These are phyloP conservation scores for Seira sanloemensis DNA, from an alignment of 2,888 invertebrate genomes.

Conservation along the genomic window DNA sequence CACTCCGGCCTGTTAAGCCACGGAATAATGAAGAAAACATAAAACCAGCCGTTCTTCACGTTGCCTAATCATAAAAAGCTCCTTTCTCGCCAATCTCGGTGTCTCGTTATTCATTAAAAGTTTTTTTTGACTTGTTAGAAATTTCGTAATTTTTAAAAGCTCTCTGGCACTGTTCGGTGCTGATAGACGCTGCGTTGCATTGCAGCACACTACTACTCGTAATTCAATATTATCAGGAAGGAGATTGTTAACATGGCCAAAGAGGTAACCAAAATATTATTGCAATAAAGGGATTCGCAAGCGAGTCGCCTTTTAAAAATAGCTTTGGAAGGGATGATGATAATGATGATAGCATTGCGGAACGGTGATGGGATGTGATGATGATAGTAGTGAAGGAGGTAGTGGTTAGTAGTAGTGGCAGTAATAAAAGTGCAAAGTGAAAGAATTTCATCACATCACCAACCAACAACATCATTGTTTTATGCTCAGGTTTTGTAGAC, in stretches of 20 bases:
- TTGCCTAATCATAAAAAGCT: neutral
- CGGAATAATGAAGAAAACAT: conserved; percentile 13
- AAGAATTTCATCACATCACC: conserved; percentile 26
- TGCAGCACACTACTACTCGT: neutral
- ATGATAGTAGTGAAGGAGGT: neutral
- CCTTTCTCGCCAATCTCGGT: neutral
- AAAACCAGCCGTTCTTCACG: neutral
- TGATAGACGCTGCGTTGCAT: neutral
- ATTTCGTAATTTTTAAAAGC: conserved; percentile 31
- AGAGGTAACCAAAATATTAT: neutral
- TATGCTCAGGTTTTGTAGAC: neutral
- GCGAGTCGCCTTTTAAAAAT: neutral
- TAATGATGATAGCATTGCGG: neutral
- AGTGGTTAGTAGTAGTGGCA: neutral
- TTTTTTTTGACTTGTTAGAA: neutral
- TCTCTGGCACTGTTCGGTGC: neutral
- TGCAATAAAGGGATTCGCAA: neutral
- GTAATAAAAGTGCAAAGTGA: conserved; percentile 14
- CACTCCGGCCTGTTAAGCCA: neutral
- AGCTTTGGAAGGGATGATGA: neutral
- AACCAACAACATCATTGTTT: no score
- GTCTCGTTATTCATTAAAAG: neutral
- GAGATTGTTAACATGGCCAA: neutral
- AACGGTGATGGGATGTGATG: conserved; percentile 11
- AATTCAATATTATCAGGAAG: neutral